Base-by-base conservation (phyloP, 2,797 vertebrate genomes). In the Sebastes taczanowskii region DNA sequence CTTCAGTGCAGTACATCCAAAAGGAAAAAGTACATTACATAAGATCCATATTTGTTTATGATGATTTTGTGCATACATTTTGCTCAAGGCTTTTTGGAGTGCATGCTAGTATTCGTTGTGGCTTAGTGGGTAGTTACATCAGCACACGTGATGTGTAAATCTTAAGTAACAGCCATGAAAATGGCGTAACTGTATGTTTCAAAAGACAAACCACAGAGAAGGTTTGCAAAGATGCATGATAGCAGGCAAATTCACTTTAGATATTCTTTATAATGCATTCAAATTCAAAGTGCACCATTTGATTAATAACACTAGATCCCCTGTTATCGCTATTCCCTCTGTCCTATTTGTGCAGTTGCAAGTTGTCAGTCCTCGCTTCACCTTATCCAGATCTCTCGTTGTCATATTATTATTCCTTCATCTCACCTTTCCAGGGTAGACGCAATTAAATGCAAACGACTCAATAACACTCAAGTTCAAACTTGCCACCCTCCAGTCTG, bases 111-210 rank as follows among this genome's bases (percentile, higher is more conserved):
- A 29, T 14, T 69, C 27, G 13, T 4, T 25, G 16, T 52, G 61
- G 27, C 11, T 59, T 5, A 25, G 60, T 58, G 22, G n/a, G 7
- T 18, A 0, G 23, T 77, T 77, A 18, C 62, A 64, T 9, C 16
- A 60, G 30, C 27, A 22, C 13, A 34, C 14, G 22, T 68, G 18
- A 60, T 77, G 55, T 53, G 46, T 78, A 67, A 22, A 75, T 4
- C 11, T 79, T 73, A 52, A 32, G 81, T 34, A 88, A 89, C 75
- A 60, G 3, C 42, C 20, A 32, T 16, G 11, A 18, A 62, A 74
- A 71, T 84, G 7, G 74, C 29, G 77, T 8, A 86, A 88, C 69
- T 61, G 32, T 3, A 20, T 49, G 55, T 92, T 92, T 70, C 88
- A 76, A 89, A 89, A 91, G 62, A 69, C 22, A 82, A 86, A 66